Evolutionary conservation across 2,797 vertebrate genomes (phyloP), one percentile per base, ranked within the genome.

Genomic region (Acrossocheilus fasciatus): DNA sequence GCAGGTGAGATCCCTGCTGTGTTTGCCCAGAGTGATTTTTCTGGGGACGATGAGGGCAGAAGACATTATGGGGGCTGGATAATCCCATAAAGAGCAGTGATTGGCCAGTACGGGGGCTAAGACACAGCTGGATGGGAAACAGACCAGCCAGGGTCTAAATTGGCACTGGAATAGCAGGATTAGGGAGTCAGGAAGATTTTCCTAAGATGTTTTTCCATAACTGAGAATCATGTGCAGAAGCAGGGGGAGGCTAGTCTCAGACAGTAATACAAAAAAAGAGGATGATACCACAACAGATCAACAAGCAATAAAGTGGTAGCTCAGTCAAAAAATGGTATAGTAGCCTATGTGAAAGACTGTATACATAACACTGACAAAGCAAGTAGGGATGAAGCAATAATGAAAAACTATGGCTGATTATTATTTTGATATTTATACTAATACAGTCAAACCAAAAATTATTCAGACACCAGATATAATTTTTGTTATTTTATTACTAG

Each of bases 61-160:
- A 82, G 69, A 88, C 72, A 78, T 86, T 91, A 95, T 95, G 93
- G 93, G 90, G 90, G 90, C 86, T 91, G 91, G 90, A 92, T 96
- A 96, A 96, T 96, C 96, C 95, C 91, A 94, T 95, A 96, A 96
- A 94, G 92, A 95, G 93, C 93, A 74, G 88, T 93, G 92, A 95
- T 95, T 95, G 94, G 88, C 50, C 87, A 84, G 89, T 70, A 59
- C 23, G 9, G 43, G 78, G 75, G 54, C 64, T 89, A 64, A 83
- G 15, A 90, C 69, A 84, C 88, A 83, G 86, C 66, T 30, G 87
- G 82, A 68, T 75, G 41, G 43, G 57, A 88, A 89, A 75, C 77
- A 84, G 82, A 82, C 45, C 82, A 82, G 43, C 73, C 54, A 70
- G 73, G 73, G 82, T 77, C 68, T 87, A 77, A 83, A 81, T 68